These are phyloP conservation scores for Erinaceus europaeus DNA, from an alignment of 2,113 vertebrate genomes.

Conservation along the genomic window DNA sequence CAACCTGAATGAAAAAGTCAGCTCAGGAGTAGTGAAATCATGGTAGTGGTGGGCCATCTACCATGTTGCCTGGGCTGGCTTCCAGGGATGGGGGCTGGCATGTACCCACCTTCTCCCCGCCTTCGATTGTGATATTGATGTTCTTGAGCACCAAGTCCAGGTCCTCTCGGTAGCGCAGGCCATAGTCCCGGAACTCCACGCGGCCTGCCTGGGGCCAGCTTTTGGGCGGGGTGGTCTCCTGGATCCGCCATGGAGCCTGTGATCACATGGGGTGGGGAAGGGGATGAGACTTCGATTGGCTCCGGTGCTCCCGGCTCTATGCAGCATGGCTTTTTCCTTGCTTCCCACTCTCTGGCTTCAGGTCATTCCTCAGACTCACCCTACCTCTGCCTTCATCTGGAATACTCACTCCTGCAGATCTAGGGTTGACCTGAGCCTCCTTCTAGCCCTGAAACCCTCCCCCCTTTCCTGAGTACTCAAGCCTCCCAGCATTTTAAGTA, in stretches of 20 bases:
- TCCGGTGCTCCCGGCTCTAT: fast-evolving
- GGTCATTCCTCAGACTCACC: no score
- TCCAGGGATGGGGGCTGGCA: fast-evolving
- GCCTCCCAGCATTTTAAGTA: neutral
- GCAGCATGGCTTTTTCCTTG: no score
- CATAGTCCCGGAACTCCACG: slow-evolving; percentile 88
- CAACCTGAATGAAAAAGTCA: no score
- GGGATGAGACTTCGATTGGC: neutral
- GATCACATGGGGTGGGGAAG: neutral
- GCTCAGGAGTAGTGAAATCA: no score
- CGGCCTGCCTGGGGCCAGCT: slow-evolving; percentile 89
- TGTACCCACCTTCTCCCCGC: slow-evolving; percentile 91
- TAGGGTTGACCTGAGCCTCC: fast-evolving
- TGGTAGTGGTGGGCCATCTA: fast-evolving
- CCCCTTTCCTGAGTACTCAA: fast-evolving
- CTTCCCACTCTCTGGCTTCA: no score
- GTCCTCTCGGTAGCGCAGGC: slow-evolving; percentile 91
- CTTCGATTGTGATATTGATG: slow-evolving; percentile 86
- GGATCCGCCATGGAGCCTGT: slow-evolving; percentile 90
- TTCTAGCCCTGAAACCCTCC: fast-evolving
- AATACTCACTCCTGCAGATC: neutral
- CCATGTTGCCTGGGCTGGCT: fast-evolving
- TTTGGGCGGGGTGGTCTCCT: slow-evolving; percentile 73
- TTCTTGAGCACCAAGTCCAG: slow-evolving; percentile 91
- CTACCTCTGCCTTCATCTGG: no score